These are phyloP conservation scores for Mormyrops attenuatus DNA, from an alignment of 2,797 vertebrate genomes.

Conservation along the genomic window DNA sequence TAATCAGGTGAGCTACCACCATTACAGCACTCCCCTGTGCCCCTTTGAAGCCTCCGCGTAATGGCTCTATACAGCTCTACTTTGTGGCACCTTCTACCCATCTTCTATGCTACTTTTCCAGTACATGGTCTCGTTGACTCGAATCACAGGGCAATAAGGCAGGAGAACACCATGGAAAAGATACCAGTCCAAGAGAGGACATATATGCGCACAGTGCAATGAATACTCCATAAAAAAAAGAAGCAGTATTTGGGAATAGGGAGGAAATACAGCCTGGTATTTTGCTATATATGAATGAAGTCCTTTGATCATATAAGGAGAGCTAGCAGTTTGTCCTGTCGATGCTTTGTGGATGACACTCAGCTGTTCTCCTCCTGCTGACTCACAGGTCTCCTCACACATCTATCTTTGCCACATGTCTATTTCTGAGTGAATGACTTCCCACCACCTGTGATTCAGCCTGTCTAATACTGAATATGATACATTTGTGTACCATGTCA, in stretches of 20 bases:
- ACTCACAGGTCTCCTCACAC: not conserved
- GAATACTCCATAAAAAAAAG: not conserved
- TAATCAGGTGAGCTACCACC: not conserved
- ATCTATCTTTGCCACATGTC: not conserved
- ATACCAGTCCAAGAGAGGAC: not conserved
- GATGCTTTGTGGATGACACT: not conserved
- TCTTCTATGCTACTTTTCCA: not conserved
- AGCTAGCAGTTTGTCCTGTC: not conserved
- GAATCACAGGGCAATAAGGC: not conserved
- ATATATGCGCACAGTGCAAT: not conserved
- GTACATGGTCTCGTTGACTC: not conserved
- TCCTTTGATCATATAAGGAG: not conserved
- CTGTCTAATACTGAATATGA: not conserved
- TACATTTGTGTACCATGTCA: not conserved
- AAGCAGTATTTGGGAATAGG: not conserved
- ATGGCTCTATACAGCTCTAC: not conserved
- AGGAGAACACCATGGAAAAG: not conserved
- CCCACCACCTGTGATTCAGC: conserved; percentile 5
- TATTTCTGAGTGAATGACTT: conserved; percentile 1
- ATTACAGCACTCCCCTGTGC: not conserved
- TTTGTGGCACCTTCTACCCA: not conserved
- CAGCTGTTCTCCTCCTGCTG: not conserved
- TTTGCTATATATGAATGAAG: not conserved
- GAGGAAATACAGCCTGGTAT: not conserved
- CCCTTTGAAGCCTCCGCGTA: not conserved